A percentile compares a stretch with the other conserved stretches of the same genome.
Evolutionary conservation across 2,113 vertebrate species (phyloP).

Genomic region (Ramphastos sulfuratus): DNA sequence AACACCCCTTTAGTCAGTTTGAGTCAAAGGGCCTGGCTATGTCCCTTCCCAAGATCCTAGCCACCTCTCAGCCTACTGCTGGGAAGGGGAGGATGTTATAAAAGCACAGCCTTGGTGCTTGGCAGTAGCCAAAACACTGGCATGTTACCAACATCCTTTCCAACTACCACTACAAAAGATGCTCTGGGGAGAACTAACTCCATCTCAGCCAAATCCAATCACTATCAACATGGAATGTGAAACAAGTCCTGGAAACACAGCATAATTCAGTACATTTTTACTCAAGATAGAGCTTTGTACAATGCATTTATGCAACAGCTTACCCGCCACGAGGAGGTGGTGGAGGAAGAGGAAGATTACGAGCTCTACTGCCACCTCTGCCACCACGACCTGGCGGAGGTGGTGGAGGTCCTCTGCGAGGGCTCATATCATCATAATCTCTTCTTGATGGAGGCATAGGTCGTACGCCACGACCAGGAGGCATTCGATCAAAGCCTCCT

Average conservation of each 20-base stretch:
- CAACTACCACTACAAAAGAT: too few species aligned
- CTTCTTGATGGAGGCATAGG: slow-evolving; percentile 90
- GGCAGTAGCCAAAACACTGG: too few species aligned
- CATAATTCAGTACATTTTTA: not conserved
- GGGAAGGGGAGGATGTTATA: too few species aligned
- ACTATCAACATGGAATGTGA: not conserved
- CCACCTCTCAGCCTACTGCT: too few species aligned
- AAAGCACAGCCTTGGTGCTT: too few species aligned
- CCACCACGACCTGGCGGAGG: slow-evolving; percentile 88
- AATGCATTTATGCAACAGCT: slow-evolving; percentile 49
- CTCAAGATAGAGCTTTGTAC: not conserved
- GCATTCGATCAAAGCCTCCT: slow-evolving; percentile 93
- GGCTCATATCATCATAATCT: slow-evolving; percentile 97
- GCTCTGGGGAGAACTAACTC: too few species aligned
- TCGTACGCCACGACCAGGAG: slow-evolving; percentile 86
- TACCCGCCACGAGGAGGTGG: slow-evolving; percentile 94
- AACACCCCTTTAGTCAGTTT: too few species aligned
- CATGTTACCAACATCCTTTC: too few species aligned
- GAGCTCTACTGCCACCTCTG: slow-evolving; percentile 86
- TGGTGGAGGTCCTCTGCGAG: slow-evolving; percentile 89
- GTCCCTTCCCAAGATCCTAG: too few species aligned
- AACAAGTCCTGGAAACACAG: not conserved
- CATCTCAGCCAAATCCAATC: not conserved
- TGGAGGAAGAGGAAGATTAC: slow-evolving; percentile 91
- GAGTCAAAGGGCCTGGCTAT: too few species aligned